A percentile compares a stretch with the other conserved stretches of the same genome.
Evolutionary conservation across 2,888 invertebrate species (phyloP).

Genomic region (Drosophila kambysellisi): DNA sequence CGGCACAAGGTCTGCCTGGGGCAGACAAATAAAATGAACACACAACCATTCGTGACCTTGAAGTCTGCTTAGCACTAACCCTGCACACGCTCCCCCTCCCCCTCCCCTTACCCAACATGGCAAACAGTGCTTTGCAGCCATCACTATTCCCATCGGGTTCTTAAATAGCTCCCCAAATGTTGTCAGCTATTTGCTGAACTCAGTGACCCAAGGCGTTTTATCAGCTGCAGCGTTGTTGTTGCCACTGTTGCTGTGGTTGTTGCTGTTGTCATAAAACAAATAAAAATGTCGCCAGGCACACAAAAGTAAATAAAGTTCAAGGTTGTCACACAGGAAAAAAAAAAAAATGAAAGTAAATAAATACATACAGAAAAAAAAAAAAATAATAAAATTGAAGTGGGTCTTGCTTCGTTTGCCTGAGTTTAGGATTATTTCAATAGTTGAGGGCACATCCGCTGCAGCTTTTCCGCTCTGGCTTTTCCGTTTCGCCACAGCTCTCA

Average conservation of each 20-base stretch:
- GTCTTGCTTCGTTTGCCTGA: constrained; percentile 42
- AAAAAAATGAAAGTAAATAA: constrained; percentile 47
- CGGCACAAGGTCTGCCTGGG: constrained; percentile 8
- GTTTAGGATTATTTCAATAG: constrained; percentile 74
- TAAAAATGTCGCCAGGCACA: constrained; percentile 50
- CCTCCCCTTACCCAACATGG: too few relatives aligned
- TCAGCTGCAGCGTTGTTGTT: constrained; percentile 18
- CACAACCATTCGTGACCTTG: constrained; percentile 33
- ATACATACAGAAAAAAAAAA: constrained; percentile 36
- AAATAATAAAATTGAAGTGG: constrained; percentile 22
- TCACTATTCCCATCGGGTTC: constrained; percentile 64
- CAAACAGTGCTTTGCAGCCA: constrained; percentile 15
- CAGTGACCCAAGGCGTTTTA: constrained; percentile 51
- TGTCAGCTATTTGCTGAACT: constrained; percentile 57
- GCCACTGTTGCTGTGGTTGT: constrained; percentile 23
- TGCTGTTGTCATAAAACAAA: constrained; percentile 46
- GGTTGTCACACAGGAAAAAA: constrained; percentile 48
- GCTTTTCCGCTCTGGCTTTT: constrained; percentile 67
- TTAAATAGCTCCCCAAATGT: constrained; percentile 61
- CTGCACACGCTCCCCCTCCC: neutral
- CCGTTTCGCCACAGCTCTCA: constrained; percentile 28
- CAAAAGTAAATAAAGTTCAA: constrained; percentile 52
- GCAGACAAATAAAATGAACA: neutral
- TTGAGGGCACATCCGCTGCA: constrained; percentile 75
- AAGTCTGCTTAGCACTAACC: constrained; percentile 17